A percentile compares a stretch with the other conserved stretches of the same genome.
phyloP scores from a whole-genome alignment of 1,140 invertebrate genomes.

The Ladona fulva region DNA sequence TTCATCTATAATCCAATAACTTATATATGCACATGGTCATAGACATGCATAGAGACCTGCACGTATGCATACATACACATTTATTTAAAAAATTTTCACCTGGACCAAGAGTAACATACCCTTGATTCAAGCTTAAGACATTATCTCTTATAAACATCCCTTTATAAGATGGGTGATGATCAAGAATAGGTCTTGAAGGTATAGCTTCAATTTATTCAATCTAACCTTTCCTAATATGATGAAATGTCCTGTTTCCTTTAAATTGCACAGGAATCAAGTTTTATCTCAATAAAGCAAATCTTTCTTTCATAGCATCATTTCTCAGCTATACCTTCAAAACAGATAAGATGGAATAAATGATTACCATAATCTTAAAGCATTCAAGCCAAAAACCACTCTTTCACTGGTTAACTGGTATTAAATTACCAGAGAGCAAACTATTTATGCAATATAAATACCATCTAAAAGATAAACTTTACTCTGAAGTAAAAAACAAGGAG shows the following conservation, averaged over 20 bases:
- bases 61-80: constrained; percentile 46
- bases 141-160: constrained; percentile 15
- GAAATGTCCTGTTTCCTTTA: background rate
- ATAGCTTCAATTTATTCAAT: constrained; percentile 10
- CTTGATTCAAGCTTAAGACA: constrained; percentile 23
- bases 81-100: constrained; percentile 23
- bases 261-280: background rate
- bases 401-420: constrained; percentile 13
- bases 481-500: constrained; percentile 14
- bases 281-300: background rate
- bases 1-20: background rate
- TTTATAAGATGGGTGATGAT: constrained; percentile 12
- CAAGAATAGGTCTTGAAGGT: constrained; percentile 16
- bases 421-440: constrained; percentile 8
- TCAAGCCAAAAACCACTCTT: constrained; percentile 23
- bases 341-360: constrained; percentile 18
- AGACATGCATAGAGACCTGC: constrained; percentile 40
- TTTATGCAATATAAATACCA: constrained; percentile 1
- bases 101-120: constrained; percentile 27
- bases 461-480: constrained; percentile 14
- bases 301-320: background rate
- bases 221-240: background rate
- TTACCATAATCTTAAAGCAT: constrained; percentile 18
- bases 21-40: constrained; percentile 3
- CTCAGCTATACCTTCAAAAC: constrained; percentile 22